Base-by-base conservation (phyloP, 2,113 vertebrate genomes). In the Gasterosteus nipponicus region DNA sequence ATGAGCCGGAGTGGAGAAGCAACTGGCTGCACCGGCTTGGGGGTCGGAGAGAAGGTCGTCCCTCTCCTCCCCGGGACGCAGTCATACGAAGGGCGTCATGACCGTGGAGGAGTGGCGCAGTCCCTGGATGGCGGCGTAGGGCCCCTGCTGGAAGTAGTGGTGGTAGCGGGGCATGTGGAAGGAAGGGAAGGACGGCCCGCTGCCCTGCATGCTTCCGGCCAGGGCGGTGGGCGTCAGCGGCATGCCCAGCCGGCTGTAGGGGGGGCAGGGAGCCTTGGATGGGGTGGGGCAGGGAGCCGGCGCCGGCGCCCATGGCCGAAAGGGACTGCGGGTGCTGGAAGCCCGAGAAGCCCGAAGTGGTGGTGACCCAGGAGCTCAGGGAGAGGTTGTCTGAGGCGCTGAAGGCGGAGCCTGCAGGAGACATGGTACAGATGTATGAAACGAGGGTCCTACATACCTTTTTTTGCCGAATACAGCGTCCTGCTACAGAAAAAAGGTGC, bases 121-220 rank as follows among this genome's bases (percentile, higher is more conserved):
- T 96, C 98, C 97, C 87, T 99, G 98, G 88, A 99, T 97, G 82
- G 98, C 97, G 10, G 98, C 98, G 2, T 99, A 99, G 64, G 98
- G 98, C 71, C 98, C 98, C 92, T 99, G 98, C 93, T 99, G 98
- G 73, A 99, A 99, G 89, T 99, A 99, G 88, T 99, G 98, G 85
- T 99, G 98, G 89, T 99, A 99, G 75, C 98, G 94, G 0, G 97
- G 98, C 96, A 99, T 98, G 95, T 99, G 98, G 91, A 99, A 99
- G 44, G 97, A 97, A 0, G 98, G 97, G 89, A 99, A 99, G 0
- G 96, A 95, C 0, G 98, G 98, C 12, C 98, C 98, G 1, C 95
- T 96, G 46, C 95, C 96, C 86, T 97, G 97, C 96, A 98, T 97
- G 86, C 96, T 95, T 78, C 94, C 95, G 31, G 97, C 96, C 73